Conservation (phyloP, 2,797 vertebrate genomes). For the Eulemur mongoz region DNA sequence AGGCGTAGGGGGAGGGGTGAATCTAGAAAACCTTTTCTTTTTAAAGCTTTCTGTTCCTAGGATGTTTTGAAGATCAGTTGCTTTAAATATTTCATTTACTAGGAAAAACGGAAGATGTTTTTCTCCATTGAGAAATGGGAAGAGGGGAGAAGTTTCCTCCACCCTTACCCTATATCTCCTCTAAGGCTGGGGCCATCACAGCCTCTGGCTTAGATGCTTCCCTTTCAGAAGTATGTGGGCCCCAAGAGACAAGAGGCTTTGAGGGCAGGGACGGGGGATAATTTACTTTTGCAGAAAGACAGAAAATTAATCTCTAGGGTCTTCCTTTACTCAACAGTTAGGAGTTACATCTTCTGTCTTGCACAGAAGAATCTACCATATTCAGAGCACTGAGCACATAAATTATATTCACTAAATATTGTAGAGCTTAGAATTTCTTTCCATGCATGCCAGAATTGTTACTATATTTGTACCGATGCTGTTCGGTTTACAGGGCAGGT, state of each 20-base stretch:
- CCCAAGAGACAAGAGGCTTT: neutral
- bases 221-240: neutral
- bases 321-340: neutral
- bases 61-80: slow-evolving; percentile 39
- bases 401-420: neutral
- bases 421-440: neutral
- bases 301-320: neutral
- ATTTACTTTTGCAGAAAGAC: neutral
- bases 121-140: neutral
- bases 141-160: neutral
- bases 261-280: neutral
- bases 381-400: neutral
- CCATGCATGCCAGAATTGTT: neutral
- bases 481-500: neutral
- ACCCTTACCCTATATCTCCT: neutral
- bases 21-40: neutral
- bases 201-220: neutral
- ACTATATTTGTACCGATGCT: neutral
- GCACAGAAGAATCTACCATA: neutral
- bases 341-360: neutral
- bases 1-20: slow-evolving; percentile 2
- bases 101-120: neutral
- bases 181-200: neutral
- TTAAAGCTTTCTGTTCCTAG: slow-evolving; percentile 46
- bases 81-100: slow-evolving; percentile 8